Conservation (phyloP, 2,797 vertebrate species). For the Micromesistius poutassou region DNA sequence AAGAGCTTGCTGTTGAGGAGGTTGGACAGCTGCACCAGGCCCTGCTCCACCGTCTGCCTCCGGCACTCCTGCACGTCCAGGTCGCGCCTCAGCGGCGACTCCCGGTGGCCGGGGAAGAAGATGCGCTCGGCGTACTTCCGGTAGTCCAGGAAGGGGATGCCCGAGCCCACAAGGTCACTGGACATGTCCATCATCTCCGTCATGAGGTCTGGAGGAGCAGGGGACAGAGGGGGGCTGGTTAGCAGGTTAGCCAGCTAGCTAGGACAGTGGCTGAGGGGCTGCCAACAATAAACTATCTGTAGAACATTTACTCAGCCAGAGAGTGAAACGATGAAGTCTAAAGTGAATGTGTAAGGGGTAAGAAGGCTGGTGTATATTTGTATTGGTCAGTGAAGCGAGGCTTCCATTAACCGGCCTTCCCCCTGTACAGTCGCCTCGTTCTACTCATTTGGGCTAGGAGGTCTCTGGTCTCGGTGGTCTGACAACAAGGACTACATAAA, state of each 20-base stretch:
- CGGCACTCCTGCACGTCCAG: constrained; percentile 92
- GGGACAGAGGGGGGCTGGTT: not conserved
- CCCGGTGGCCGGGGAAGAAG: constrained; percentile 94
- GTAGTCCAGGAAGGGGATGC: constrained; percentile 96
- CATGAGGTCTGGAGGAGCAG: constrained; percentile 84
- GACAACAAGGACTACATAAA: no score
- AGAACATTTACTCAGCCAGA: not conserved
- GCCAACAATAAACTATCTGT: no score
- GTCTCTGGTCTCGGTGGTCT: no score
- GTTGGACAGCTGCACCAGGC: constrained; percentile 93
- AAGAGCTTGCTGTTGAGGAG: constrained; percentile 98
- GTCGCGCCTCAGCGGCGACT: constrained; percentile 88
- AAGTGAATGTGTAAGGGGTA: not conserved
- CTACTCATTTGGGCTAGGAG: no score
- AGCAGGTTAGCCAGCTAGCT: not conserved
- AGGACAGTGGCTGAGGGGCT: not conserved
- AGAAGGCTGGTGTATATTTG: no score
- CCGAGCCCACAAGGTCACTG: constrained; percentile 91
- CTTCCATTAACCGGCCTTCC: no score
- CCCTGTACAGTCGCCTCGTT: no score
- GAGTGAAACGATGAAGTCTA: not conserved
- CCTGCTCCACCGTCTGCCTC: constrained; percentile 93
- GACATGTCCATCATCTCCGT: constrained; percentile 99
- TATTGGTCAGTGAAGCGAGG: no score
- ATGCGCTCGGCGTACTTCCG: constrained; percentile 92